phyloP scores from a whole-genome alignment of 2,797 vertebrate species.

The Okamejei kenojei region DNA sequence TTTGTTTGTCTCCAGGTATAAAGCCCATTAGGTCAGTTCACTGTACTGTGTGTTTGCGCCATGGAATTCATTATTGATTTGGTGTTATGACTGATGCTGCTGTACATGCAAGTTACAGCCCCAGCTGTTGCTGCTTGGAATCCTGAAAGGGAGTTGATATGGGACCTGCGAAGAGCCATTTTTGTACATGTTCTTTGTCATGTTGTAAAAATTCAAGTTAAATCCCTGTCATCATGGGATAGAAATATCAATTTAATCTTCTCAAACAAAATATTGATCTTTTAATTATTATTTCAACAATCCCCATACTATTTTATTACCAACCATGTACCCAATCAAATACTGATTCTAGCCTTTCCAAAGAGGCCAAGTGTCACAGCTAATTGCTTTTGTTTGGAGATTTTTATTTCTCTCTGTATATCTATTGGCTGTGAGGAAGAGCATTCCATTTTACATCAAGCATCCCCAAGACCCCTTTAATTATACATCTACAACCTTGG shows the following conservation, averaged over 20 bases:
- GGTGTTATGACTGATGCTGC: too few species aligned
- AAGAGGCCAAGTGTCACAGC: background rate
- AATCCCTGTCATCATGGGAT: background rate
- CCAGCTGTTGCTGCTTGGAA: too few species aligned
- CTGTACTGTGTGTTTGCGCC: too few species aligned
- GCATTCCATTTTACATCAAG: background rate
- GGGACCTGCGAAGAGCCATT: too few species aligned
- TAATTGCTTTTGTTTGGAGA: background rate
- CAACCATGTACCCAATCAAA: background rate
- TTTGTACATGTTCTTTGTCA: too few species aligned
- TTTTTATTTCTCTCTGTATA: background rate
- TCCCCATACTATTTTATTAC: background rate
- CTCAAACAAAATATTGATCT: background rate
- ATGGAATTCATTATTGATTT: too few species aligned
- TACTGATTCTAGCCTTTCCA: background rate
- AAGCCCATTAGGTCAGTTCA: too few species aligned
- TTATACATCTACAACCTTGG: background rate
- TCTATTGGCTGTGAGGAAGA: background rate
- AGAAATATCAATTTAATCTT: background rate
- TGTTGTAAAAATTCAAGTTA: too few species aligned
- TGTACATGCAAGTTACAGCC: too few species aligned
- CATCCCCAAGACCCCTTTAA: background rate
- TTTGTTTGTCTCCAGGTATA: too few species aligned
- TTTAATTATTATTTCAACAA: background rate
- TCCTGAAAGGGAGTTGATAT: too few species aligned